Conservation (phyloP, 2,797 vertebrate species). For the Diplodus puntazzo region DNA sequence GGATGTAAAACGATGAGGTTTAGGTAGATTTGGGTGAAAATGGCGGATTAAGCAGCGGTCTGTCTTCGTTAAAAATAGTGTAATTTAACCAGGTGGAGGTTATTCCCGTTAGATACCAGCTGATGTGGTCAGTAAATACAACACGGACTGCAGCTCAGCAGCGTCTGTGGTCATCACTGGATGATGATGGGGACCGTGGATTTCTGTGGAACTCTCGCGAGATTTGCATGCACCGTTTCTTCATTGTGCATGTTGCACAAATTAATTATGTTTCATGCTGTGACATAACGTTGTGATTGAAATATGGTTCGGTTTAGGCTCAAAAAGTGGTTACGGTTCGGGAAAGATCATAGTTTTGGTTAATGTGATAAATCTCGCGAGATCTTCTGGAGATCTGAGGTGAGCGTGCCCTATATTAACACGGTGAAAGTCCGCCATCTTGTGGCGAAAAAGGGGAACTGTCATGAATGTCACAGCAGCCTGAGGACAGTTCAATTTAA, state of each 20-base stretch:
- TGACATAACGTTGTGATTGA: too few species aligned
- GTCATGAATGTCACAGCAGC: neutral
- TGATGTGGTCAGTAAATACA: slow-evolving; percentile 20
- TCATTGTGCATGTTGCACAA: too few species aligned
- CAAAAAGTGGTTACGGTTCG: too few species aligned
- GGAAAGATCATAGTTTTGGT: too few species aligned
- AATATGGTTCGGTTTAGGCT: too few species aligned
- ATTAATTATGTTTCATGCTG: too few species aligned
- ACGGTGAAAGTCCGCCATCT: slow-evolving; percentile 41
- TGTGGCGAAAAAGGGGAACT: slow-evolving; percentile 45
- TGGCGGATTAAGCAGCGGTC: rapidly evolving
- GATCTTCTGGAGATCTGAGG: too few species aligned
- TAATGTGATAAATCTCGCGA: too few species aligned
- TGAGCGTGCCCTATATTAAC: neutral
- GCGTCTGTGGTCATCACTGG: neutral
- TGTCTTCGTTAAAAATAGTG: neutral
- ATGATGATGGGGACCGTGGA: too few species aligned
- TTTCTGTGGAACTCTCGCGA: too few species aligned
- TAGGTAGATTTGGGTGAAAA: rapidly evolving
- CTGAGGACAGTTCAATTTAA: too few species aligned
- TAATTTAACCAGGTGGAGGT: neutral
- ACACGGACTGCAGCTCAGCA: slow-evolving; percentile 30
- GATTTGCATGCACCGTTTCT: too few species aligned
- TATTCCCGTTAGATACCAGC: slow-evolving; percentile 16
- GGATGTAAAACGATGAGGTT: neutral